These are phyloP conservation scores for Atherinosoma microstoma DNA, from an alignment of 2,797 vertebrate species.

Conservation along the genomic window DNA sequence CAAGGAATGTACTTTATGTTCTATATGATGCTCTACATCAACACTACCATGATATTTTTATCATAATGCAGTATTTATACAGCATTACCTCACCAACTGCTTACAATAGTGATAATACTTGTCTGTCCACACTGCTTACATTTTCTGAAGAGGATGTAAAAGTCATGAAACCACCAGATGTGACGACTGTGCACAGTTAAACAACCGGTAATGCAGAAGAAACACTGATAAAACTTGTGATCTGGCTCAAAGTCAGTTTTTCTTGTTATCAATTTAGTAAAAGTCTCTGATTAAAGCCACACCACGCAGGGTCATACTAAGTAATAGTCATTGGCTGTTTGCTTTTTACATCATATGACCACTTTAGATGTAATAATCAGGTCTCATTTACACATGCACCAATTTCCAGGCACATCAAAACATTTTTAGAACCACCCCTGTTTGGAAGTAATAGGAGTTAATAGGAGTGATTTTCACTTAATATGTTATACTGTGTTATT, in stretches of 20 bases:
- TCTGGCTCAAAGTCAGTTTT: no score
- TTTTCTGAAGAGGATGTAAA: neutral
- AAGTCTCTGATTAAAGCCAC: no score
- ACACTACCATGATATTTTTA: no score
- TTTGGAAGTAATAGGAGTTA: conserved; percentile 18
- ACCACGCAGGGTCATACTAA: no score
- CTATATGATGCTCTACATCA: neutral
- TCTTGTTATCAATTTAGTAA: no score
- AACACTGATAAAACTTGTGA: neutral
- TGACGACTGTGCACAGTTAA: neutral
- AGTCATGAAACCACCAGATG: neutral
- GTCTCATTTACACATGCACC: neutral
- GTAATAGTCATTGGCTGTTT: neutral
- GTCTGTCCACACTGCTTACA: neutral
- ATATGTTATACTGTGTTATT: conserved; percentile 18
- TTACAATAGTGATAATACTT: neutral
- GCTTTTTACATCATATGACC: no score
- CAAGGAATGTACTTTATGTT: neutral
- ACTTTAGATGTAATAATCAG: neutral
- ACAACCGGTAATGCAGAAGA: neutral
- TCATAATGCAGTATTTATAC: neutral
- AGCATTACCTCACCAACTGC: neutral
- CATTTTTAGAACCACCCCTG: neutral
- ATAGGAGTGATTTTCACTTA: conserved; percentile 17
- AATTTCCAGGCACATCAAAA: no score